phyloP scores from a whole-genome alignment of 2,888 invertebrate genomes.

The Erannis defoliaria region DNA sequence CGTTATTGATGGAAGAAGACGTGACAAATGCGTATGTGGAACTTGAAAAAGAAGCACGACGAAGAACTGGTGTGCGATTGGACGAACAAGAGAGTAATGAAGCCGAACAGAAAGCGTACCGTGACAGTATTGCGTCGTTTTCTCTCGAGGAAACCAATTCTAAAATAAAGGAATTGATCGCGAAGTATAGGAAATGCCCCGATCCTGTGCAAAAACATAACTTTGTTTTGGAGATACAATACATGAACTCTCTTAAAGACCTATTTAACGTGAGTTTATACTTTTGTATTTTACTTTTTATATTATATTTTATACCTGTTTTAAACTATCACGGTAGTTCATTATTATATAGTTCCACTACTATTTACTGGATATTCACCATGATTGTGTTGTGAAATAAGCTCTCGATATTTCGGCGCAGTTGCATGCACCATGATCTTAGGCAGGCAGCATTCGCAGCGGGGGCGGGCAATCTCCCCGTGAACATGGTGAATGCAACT shows the following conservation, averaged over 20 bases:
- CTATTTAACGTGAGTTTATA: slow-evolving; percentile 60
- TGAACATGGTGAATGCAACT: no score
- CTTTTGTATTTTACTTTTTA: neutral
- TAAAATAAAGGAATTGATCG: slow-evolving; percentile 46
- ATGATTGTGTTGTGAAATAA: no score
- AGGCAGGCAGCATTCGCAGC: no score
- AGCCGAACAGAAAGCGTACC: slow-evolving; percentile 20
- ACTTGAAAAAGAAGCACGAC: slow-evolving; percentile 48
- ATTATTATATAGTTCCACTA: no score
- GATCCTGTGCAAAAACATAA: slow-evolving; percentile 15
- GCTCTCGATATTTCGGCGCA: no score
- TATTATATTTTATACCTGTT: no score
- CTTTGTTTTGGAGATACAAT: slow-evolving; percentile 40
- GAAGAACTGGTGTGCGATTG: slow-evolving; percentile 52
- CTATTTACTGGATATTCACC: no score
- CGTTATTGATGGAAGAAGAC: slow-evolving; percentile 43
- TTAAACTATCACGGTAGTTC: no score
- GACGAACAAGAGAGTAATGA: slow-evolving; percentile 52
- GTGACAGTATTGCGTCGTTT: slow-evolving; percentile 50
- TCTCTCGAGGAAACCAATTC: slow-evolving; percentile 48
- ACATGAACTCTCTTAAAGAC: slow-evolving; percentile 52
- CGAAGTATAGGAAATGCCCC: slow-evolving; percentile 30
- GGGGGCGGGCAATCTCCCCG: no score
- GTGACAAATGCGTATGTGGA: slow-evolving; percentile 38
- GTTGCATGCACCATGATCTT: no score